Conservation (phyloP, 1,140 invertebrate genomes). For the Penaeus indicus region DNA sequence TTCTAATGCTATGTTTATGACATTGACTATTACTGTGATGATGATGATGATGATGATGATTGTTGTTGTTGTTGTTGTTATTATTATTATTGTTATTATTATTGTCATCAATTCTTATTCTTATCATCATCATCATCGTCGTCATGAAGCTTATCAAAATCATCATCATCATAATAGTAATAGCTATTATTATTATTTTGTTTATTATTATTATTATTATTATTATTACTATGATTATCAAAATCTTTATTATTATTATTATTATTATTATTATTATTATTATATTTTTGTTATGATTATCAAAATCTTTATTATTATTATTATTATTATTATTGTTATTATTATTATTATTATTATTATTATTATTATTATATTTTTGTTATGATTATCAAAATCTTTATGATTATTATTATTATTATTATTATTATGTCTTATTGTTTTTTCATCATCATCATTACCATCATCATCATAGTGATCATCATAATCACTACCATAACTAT, state of each 20-base stretch:
- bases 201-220: neutral
- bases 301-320: neutral
- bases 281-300: neutral
- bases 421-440: neutral
- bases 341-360: neutral
- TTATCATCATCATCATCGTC: too few relatives aligned
- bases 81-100: too few relatives aligned
- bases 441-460: neutral
- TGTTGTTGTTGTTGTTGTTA: too few relatives aligned
- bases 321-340: neutral
- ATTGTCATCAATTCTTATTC: too few relatives aligned
- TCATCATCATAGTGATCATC: neutral
- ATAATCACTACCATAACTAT: neutral
- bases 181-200: neutral
- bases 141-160: too few relatives aligned
- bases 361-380: neutral
- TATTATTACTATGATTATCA: neutral
- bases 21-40: too few relatives aligned
- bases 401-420: neutral
- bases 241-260: neutral
- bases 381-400: neutral
- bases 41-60: too few relatives aligned
- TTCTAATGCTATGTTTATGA: too few relatives aligned
- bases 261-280: neutral
- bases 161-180: too few relatives aligned